Conservation (phyloP, 2,113 vertebrate genomes). For the cattle (Bos taurus) region DNA sequence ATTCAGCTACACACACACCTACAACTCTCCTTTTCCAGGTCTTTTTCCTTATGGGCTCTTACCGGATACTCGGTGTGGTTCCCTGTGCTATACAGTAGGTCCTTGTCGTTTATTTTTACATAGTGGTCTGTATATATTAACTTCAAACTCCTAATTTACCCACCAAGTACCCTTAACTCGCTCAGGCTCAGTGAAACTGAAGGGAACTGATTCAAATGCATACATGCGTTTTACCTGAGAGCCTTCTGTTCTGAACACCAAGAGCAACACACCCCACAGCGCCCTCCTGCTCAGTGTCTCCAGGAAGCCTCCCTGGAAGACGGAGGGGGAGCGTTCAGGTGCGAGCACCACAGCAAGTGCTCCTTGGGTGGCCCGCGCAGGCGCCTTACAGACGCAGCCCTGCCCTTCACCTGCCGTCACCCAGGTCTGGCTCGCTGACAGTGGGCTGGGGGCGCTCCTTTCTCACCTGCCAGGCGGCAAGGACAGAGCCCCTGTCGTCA, state of each 20-base stretch:
- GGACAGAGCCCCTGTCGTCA: neutral
- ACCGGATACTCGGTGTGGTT: rapidly evolving
- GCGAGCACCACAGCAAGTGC: rapidly evolving
- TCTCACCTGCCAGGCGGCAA: neutral
- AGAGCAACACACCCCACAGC: neutral
- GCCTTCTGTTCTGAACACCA: neutral
- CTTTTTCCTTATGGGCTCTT: neutral
- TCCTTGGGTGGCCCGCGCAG: rapidly evolving
- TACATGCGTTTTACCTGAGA: rapidly evolving
- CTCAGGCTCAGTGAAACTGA: neutral
- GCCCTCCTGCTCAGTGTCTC: neutral
- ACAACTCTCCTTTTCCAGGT: rapidly evolving
- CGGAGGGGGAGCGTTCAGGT: neutral
- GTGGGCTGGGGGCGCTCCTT: neutral
- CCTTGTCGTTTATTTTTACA: neutral
- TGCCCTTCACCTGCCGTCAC: neutral
- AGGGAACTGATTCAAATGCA: neutral
- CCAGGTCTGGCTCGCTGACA: neutral
- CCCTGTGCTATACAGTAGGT: neutral
- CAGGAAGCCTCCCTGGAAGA: neutral
- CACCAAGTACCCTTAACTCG: neutral
- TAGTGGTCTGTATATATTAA: neutral
- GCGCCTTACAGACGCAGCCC: rapidly evolving
- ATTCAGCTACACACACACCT: rapidly evolving
- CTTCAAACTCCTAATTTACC: neutral